These are phyloP conservation scores for Chlorodrepanis virens DNA, from an alignment of 2,113 vertebrate species.

Conservation along the genomic window DNA sequence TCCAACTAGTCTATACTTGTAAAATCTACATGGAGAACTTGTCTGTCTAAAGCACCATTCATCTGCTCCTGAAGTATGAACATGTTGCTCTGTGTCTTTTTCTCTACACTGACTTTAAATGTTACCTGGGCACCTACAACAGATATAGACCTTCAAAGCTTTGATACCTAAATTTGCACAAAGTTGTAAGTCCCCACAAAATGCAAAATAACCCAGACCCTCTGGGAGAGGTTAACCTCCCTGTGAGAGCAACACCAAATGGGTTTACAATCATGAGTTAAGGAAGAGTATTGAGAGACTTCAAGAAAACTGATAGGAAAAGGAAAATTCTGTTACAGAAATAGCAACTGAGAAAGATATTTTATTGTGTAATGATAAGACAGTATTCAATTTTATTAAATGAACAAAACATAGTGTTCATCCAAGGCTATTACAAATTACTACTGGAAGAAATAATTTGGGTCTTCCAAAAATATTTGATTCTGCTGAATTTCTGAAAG, in stretches of 20 bases:
- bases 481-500: neutral
- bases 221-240: neutral
- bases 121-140: neutral
- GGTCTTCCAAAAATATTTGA: neutral
- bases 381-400: neutral
- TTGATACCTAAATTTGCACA: neutral
- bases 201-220: neutral
- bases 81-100: neutral
- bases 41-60: neutral
- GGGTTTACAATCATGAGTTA: neutral
- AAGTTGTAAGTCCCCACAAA: neutral
- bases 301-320: neutral
- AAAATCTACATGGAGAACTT: rapidly evolving
- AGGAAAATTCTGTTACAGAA: neutral
- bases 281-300: neutral
- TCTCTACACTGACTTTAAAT: neutral
- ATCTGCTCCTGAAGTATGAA: neutral
- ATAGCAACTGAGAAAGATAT: neutral
- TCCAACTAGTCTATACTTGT: neutral
- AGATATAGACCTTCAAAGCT: neutral
- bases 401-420: neutral
- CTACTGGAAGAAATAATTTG: neutral
- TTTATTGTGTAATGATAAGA: neutral
- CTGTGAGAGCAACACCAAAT: neutral
- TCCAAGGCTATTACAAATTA: neutral